A percentile compares a stretch with the other conserved stretches of the same genome.
phyloP scores from a whole-genome alignment of 2,888 invertebrate species.

The Pantelozetes paolii region DNA sequence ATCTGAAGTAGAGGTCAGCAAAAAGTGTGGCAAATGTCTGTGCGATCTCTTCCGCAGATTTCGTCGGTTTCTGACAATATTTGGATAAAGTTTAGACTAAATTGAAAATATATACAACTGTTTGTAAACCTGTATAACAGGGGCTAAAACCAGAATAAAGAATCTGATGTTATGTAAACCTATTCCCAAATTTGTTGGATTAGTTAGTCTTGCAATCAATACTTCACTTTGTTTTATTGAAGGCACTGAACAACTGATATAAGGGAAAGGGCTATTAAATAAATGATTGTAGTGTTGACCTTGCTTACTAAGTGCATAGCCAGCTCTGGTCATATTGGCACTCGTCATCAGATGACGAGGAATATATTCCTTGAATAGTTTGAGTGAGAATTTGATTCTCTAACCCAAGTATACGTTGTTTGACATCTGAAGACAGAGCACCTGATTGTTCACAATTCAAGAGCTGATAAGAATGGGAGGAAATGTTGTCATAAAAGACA shows the following conservation, averaged over 20 bases:
- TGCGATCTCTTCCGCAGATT: constrained; percentile 55
- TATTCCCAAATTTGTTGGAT: constrained; percentile 40
- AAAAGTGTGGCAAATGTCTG: constrained; percentile 56
- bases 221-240: constrained; percentile 18
- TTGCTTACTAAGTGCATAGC: not conserved
- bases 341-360: not conserved
- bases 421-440: not conserved
- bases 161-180: constrained; percentile 35
- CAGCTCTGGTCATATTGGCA: not conserved
- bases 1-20: constrained; percentile 52
- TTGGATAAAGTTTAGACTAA: too few species aligned
- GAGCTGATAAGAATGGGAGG: too few species aligned
- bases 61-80: constrained; percentile 57
- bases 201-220: constrained; percentile 22
- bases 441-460: not conserved
- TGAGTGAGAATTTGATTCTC: not conserved
- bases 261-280: not conserved
- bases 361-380: constrained; percentile 1
- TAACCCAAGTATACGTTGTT: not conserved
- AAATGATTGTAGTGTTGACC: not conserved
- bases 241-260: not conserved
- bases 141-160: constrained; percentile 38
- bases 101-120: too few species aligned
- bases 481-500: too few species aligned
- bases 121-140: too few species aligned